phyloP scores from a whole-genome alignment of 1,140 invertebrate species.

The Ips nitidus region DNA sequence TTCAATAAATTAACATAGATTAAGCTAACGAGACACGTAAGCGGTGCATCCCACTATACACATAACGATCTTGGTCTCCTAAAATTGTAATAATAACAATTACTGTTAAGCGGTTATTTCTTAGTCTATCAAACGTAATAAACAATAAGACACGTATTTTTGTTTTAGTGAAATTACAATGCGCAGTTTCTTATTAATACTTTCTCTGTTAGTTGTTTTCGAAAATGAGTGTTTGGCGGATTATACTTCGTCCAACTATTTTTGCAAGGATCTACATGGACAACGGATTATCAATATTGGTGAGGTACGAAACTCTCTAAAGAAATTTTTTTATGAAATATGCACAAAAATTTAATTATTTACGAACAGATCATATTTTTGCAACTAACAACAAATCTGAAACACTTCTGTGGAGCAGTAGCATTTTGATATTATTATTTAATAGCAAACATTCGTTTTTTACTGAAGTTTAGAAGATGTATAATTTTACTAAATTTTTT shows the following conservation, averaged over 20 bases:
- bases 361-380: neutral
- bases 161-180: neutral
- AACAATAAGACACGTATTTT: neutral
- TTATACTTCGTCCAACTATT: conserved; percentile 26
- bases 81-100: conserved; percentile 22
- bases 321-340: too few species aligned
- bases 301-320: conserved; percentile 36
- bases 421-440: conserved; percentile 15
- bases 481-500: too few species aligned
- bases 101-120: neutral
- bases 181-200: neutral
- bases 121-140: neutral
- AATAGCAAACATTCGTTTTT: neutral
- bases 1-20: conserved; percentile 29
- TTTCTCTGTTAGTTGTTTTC: conserved; percentile 8
- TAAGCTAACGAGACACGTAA: conserved; percentile 29
- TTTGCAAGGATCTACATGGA: conserved; percentile 40
- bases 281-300: conserved; percentile 43
- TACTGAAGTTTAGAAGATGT: neutral
- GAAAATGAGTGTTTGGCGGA: conserved; percentile 13
- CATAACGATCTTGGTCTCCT: conserved; percentile 18
- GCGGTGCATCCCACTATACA: conserved; percentile 12
- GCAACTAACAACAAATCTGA: neutral
- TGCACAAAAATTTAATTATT: neutral
- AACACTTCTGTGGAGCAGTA: neutral